Evolutionary conservation across 2,797 vertebrate genomes (phyloP), one percentile per base, ranked within the genome.

Genomic region (Centropyge bicolor): DNA sequence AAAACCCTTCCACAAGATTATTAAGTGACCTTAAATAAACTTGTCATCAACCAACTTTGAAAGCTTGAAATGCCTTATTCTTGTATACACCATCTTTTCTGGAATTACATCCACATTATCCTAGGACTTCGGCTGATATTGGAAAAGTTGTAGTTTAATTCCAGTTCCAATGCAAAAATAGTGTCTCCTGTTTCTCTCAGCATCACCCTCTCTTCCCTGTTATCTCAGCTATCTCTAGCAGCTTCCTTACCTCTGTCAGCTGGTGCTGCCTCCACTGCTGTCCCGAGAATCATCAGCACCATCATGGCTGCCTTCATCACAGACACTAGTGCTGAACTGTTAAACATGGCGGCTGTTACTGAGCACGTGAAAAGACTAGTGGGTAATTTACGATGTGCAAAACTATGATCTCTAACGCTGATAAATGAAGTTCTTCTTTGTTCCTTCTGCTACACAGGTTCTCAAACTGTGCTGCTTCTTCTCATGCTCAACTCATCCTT

Each of bases 231-330:
- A n/a, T n/a, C n/a, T n/a, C n/a, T n/a, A n/a, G 5, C 16, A 3
- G 17, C 31, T 41, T 57, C 0, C 75, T 91, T 88, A 91, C 91
- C 91, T 92, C 78, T 86, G 1, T 88, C 75, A 0, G 65, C 67
- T 14, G 92, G 89, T 6, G 86, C 90, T 1, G 87, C 48, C 11
- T 88, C 67, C 64, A 64, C 69, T 46, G 73, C 68, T 2, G 24
- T 43, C 57, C 76, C 46, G 0, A 82, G 49, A 11, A 83, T 1
- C 61, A 84, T n/a, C 82, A 90, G 27, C 52, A 79, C 36, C 27
- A 77, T 67, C 46, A 80, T 0, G n/a, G 46, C 54, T 0, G 68
- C 27, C 59, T 69, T 88, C 76, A 75, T 73, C 40, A 55, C 20
- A 2, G 49, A 74, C 48, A 31, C 20, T 0, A 51, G 9, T 1